phyloP scores from a whole-genome alignment of 2,888 invertebrate species.

The Philereme transversata region DNA sequence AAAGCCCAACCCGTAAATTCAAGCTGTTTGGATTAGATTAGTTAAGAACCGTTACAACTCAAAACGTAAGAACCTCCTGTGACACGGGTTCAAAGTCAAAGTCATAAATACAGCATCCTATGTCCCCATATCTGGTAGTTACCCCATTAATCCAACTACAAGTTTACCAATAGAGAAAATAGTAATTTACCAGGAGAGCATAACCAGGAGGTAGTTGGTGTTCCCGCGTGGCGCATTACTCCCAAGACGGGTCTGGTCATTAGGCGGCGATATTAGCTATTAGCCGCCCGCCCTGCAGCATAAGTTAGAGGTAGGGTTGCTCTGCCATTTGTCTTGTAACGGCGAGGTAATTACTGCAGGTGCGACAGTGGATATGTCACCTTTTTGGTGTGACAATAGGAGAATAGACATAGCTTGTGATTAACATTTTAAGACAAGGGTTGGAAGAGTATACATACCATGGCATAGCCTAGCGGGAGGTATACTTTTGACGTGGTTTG shows the following conservation, averaged over 20 bases:
- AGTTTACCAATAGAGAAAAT: conserved; percentile 36
- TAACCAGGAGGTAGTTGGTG: conserved; percentile 41
- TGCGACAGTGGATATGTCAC: conserved; percentile 31
- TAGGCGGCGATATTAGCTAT: conserved; percentile 83
- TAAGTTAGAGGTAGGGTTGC: conserved; percentile 65
- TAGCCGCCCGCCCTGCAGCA: conserved; percentile 71
- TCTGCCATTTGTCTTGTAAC: conserved; percentile 66
- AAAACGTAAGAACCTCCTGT: conserved; percentile 12
- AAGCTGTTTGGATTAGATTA: neutral
- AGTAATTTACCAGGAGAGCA: conserved; percentile 42
- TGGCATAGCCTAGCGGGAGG: too few relatives aligned
- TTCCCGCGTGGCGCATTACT: conserved; percentile 78
- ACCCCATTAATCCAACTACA: conserved; percentile 19
- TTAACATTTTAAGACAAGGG: too few relatives aligned
- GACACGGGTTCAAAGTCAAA: conserved; percentile 25
- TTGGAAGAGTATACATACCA: too few relatives aligned
- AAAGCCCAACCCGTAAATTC: too few relatives aligned
- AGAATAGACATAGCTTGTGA: too few relatives aligned
- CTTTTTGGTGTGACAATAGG: conserved; percentile 24
- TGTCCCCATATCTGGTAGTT: conserved; percentile 14
- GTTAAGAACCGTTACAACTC: conserved; percentile 20
- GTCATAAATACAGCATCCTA: conserved; percentile 22
- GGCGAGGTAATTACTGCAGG: conserved; percentile 51
- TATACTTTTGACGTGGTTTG: too few relatives aligned
- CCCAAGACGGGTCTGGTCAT: conserved; percentile 80